A percentile compares a stretch with the other conserved stretches of the same genome.
Conservation (phyloP, 2,797 vertebrate species). For the Leucoraja ocellata region DNA sequence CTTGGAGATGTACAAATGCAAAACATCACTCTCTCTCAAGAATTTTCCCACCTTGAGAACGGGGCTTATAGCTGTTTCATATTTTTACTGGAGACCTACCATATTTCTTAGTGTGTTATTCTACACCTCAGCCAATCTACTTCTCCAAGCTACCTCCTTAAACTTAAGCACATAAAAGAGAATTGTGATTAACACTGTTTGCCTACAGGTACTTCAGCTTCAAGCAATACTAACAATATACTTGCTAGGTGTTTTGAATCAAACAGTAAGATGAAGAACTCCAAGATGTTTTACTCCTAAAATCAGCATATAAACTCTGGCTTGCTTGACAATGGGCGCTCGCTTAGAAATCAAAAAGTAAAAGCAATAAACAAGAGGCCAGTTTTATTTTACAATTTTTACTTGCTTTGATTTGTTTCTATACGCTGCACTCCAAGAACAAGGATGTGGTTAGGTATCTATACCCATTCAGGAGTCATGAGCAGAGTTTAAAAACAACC, state of each 20-base stretch:
- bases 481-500: conserved; percentile 5
- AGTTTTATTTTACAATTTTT: background rate
- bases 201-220: background rate
- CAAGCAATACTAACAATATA: background rate
- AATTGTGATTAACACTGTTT: background rate
- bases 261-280: background rate
- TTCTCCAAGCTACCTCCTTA: background rate
- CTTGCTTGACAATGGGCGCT: background rate
- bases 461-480: background rate
- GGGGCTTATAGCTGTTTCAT: background rate
- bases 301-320: background rate
- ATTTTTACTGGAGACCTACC: background rate
- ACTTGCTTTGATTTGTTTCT: background rate
- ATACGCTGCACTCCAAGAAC: background rate
- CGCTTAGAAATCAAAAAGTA: background rate
- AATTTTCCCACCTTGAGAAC: background rate
- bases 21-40: background rate
- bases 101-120: too few relatives aligned
- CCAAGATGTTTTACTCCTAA: background rate
- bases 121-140: background rate
- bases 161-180: background rate
- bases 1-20: background rate
- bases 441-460: conserved; percentile 4
- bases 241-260: background rate
- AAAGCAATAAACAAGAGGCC: background rate